These are phyloP conservation scores for Tamandua tetradactyla DNA, from an alignment of 2,797 vertebrate genomes.

Conservation along the genomic window DNA sequence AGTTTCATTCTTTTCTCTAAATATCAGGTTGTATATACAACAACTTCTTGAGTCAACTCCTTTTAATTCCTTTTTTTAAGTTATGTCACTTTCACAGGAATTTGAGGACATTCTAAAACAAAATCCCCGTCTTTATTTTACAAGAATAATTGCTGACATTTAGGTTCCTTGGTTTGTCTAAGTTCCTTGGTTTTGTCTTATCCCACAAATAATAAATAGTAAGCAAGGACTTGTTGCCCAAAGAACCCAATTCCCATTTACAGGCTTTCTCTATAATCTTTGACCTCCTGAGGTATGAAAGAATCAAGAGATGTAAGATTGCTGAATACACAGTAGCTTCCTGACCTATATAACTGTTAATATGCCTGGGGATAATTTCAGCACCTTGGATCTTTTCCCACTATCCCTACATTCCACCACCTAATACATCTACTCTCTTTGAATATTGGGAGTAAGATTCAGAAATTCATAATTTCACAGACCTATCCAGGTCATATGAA, in stretches of 20 bases:
- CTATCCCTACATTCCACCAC: neutral
- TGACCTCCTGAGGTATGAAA: neutral
- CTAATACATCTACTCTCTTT: neutral
- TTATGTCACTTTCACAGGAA: neutral
- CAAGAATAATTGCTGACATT: neutral
- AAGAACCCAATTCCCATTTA: neutral
- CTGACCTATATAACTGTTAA: neutral
- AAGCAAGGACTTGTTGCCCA: neutral
- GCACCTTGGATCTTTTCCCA: neutral
- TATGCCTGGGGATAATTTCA: neutral
- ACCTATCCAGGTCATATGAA: neutral
- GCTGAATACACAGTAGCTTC: neutral
- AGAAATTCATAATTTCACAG: neutral
- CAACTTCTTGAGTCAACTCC: too few relatives aligned
- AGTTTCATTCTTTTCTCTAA: too few relatives aligned
- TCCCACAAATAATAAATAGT: neutral
- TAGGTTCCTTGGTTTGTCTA: too few relatives aligned
- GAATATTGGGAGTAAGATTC: neutral
- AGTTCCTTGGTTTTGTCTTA: neutral
- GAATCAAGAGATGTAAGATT: neutral
- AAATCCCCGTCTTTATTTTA: neutral
- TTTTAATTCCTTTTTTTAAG: neutral
- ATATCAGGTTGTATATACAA: too few relatives aligned
- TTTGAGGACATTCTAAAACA: neutral
- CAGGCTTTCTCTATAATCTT: neutral